Percentiles rank a stretch among this genome's conserved stretches.
Evolutionary conservation across 2,888 invertebrate genomes (phyloP).

Genomic region (Dasypogon diadema): DNA sequence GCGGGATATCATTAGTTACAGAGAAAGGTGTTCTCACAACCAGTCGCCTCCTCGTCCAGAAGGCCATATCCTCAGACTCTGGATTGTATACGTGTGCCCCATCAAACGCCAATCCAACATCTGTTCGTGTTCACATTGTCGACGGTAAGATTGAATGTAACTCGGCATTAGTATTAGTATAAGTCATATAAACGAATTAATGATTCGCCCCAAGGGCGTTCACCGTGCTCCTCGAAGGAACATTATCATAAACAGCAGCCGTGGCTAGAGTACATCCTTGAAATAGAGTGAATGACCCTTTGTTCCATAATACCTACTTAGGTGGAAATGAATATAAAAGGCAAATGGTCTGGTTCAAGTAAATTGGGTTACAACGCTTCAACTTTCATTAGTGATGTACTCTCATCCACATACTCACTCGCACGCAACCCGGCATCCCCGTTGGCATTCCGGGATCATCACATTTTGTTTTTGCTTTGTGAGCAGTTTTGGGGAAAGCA

Average conservation of each 20-base stretch:
- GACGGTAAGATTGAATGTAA: conserved; percentile 77
- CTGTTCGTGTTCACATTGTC: conserved; percentile 85
- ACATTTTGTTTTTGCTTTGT: conserved; percentile 33
- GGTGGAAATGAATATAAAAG: conserved; percentile 35
- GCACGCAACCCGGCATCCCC: background rate
- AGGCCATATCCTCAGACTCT: conserved; percentile 83
- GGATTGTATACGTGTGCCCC: conserved; percentile 88
- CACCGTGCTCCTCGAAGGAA: background rate
- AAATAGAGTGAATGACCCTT: conserved; percentile 22
- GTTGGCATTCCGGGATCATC: conserved; percentile 27
- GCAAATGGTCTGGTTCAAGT: conserved; percentile 27
- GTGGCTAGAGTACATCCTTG: conserved; percentile 3
- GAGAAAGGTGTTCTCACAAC: conserved; percentile 88
- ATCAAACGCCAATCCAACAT: conserved; percentile 83
- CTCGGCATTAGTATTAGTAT: conserved; percentile 20
- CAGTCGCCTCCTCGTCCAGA: conserved; percentile 84
- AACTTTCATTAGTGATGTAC: conserved; percentile 39
- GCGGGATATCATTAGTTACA: conserved; percentile 88
- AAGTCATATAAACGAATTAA: background rate
- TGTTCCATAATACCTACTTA: conserved; percentile 1
- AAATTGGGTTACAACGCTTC: conserved; percentile 43
- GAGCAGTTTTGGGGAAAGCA: conserved; percentile 14
- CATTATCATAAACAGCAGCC: conserved; percentile 41
- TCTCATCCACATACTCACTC: conserved; percentile 1
- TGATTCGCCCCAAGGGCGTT: conserved; percentile 13